Percentiles rank a stretch among this genome's conserved stretches.
These are phyloP conservation scores for Tinamus guttatus DNA, from an alignment of 2,113 vertebrate species.

Conservation along the genomic window DNA sequence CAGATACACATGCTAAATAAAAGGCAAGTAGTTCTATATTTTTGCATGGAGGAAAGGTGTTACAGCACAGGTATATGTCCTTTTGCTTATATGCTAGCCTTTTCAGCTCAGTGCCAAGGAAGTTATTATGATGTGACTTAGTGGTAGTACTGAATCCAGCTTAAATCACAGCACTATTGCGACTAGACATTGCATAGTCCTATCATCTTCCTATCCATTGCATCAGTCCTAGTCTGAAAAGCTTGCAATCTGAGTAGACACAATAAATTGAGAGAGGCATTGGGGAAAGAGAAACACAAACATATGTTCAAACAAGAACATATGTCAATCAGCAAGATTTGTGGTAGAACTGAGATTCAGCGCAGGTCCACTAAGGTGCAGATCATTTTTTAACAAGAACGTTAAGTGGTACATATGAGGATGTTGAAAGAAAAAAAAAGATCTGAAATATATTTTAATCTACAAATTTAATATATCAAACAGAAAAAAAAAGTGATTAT, in stretches of 20 bases:
- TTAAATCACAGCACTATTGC: background rate
- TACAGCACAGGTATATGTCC: background rate
- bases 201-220: no score
- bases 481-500: background rate
- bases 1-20: background rate
- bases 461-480: background rate
- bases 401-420: background rate
- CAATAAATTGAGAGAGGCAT: background rate
- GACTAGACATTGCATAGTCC: background rate
- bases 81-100: background rate
- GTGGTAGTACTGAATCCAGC: background rate
- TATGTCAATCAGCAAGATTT: background rate
- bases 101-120: background rate
- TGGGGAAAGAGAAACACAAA: background rate
- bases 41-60: background rate
- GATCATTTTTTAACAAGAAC: background rate
- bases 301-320: background rate
- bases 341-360: background rate
- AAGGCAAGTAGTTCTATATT: rapidly evolving
- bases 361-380: background rate
- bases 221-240: background rate
- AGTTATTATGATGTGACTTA: background rate
- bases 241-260: background rate
- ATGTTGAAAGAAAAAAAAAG: background rate
- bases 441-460: background rate